Evolutionary conservation across 2,888 invertebrate genomes (phyloP).

Genomic region (Exephanes ischioxanthus): DNA sequence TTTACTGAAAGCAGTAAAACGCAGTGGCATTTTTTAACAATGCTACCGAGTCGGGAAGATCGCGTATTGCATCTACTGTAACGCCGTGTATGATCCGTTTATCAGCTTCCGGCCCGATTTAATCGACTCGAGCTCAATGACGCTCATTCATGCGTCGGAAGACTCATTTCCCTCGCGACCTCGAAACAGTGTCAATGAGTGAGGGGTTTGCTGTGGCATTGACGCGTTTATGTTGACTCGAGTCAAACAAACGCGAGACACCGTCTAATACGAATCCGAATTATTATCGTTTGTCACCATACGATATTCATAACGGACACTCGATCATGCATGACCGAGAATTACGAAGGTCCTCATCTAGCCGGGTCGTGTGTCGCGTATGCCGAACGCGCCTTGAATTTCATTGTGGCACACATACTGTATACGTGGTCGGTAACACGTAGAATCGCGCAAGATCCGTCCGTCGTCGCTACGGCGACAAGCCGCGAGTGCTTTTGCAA

Average conservation of each 20-base stretch:
- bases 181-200: constrained; percentile 3
- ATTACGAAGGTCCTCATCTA: constrained; percentile 23
- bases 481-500: constrained; percentile 35
- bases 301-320: not conserved
- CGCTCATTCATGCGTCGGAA: constrained; percentile 9
- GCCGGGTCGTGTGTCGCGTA: constrained; percentile 17
- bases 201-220: not conserved
- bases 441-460: constrained; percentile 43
- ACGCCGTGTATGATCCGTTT: not conserved
- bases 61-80: not conserved
- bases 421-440: constrained; percentile 51
- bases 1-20: too few species aligned
- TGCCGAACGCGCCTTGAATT: constrained; percentile 51
- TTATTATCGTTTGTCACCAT: not conserved
- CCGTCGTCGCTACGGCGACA: constrained; percentile 1
- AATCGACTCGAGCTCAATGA: not conserved
- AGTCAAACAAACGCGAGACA: not conserved
- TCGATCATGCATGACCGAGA: not conserved
- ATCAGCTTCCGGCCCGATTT: not conserved
- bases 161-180: not conserved
- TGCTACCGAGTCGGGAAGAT: not conserved
- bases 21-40: too few species aligned
- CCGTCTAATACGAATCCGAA: constrained; percentile 2
- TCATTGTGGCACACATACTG: constrained; percentile 27
- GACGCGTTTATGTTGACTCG: not conserved